Percentiles rank a stretch among this genome's conserved stretches.
These are phyloP conservation scores for Corythornis cristatus DNA, from an alignment of 2,113 vertebrate genomes.

Conservation along the genomic window DNA sequence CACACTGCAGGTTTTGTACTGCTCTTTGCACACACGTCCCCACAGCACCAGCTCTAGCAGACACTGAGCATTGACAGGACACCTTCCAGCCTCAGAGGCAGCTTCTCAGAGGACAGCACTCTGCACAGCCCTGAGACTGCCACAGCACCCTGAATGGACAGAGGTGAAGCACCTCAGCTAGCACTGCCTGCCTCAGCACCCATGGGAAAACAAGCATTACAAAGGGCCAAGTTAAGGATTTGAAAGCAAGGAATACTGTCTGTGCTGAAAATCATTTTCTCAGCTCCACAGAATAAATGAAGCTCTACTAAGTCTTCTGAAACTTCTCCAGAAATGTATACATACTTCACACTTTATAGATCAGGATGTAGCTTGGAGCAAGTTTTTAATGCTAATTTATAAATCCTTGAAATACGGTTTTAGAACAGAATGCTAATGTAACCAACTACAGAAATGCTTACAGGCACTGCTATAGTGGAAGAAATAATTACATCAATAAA, in stretches of 20 bases:
- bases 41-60: background rate
- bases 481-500: conserved; percentile 70
- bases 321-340: background rate
- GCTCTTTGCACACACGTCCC: background rate
- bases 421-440: conserved; percentile 27
- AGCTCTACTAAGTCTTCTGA: background rate
- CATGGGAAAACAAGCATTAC: background rate
- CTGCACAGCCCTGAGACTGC: background rate
- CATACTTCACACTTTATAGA: background rate
- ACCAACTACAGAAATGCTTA: conserved; percentile 12
- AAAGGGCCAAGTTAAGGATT: background rate
- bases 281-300: background rate
- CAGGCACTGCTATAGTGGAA: conserved; percentile 54
- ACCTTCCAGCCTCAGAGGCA: background rate
- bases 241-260: no score
- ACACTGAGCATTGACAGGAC: background rate
- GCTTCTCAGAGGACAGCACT: background rate
- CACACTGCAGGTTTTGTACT: background rate
- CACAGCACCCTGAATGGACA: background rate
- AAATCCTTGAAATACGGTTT: background rate
- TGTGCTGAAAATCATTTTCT: background rate
- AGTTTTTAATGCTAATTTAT: conserved; percentile 34
- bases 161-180: background rate
- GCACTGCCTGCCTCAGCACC: background rate
- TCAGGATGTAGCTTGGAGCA: conserved; percentile 7